Percentiles rank a stretch among this genome's conserved stretches.
phyloP scores from a whole-genome alignment of 2,888 invertebrate species.

The Notodonta dromedarius region DNA sequence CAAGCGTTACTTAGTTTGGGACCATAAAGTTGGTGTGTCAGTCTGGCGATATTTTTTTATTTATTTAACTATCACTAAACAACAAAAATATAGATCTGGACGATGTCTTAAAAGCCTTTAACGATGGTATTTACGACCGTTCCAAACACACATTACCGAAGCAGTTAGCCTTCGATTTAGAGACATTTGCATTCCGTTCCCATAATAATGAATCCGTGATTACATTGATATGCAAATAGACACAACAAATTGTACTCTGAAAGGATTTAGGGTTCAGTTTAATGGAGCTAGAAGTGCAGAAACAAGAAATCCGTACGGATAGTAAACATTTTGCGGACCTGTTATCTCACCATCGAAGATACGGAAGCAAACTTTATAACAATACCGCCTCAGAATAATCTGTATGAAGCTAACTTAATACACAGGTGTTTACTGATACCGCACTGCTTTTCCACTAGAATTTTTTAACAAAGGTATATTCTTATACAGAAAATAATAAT shows the following conservation, averaged over 20 bases:
- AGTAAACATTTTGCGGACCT: background rate
- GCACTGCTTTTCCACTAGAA: too few species aligned
- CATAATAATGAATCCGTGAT: slow-evolving; percentile 67
- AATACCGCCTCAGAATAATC: too few species aligned
- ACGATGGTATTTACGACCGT: slow-evolving; percentile 9
- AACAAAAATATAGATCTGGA: background rate
- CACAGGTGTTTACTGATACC: too few species aligned
- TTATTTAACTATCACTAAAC: too few species aligned
- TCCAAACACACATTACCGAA: background rate
- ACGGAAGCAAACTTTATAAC: background rate
- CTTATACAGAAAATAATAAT: too few species aligned
- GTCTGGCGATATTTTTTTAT: too few species aligned
- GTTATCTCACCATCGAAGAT: slow-evolving; percentile 7
- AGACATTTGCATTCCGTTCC: slow-evolving; percentile 63
- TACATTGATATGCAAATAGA: slow-evolving; percentile 67
- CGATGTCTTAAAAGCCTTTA: slow-evolving; percentile 6
- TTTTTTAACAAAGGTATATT: too few species aligned
- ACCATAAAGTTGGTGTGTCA: too few species aligned
- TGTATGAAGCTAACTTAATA: too few species aligned
- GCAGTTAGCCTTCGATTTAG: slow-evolving; percentile 64
- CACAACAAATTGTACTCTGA: slow-evolving; percentile 61
- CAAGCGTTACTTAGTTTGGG: too few species aligned
- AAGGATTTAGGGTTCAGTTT: slow-evolving; percentile 57
- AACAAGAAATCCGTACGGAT: slow-evolving; percentile 13
- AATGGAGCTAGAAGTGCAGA: slow-evolving; percentile 39